Percentiles rank a stretch among this genome's conserved stretches.
Conservation (phyloP, 1,140 invertebrate genomes). For the Cyclina sinensis region DNA sequence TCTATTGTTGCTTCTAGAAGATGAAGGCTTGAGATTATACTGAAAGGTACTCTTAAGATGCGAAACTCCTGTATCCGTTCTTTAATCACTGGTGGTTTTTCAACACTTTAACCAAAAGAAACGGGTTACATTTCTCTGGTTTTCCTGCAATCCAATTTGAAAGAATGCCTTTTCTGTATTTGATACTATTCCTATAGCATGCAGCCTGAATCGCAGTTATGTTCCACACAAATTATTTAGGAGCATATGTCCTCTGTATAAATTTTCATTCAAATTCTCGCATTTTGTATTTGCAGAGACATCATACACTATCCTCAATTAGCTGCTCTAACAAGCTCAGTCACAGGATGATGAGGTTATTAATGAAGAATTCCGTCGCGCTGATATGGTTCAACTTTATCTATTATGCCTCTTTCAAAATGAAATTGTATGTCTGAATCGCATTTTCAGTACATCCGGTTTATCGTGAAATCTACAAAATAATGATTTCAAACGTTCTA, state of each 20-base stretch:
- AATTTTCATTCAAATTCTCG: conserved; percentile 42
- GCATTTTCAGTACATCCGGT: conserved; percentile 60
- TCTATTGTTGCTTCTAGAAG: conserved; percentile 47
- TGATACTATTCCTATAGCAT: neutral
- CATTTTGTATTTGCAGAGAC: conserved; percentile 29
- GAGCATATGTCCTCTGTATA: conserved; percentile 29
- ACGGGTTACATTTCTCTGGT: conserved; percentile 27
- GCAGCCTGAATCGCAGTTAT: conserved; percentile 20
- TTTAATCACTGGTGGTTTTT: neutral
- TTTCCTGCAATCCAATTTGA: conserved; percentile 17
- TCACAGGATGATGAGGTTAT: conserved; percentile 36
- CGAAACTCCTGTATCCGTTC: conserved; percentile 9
- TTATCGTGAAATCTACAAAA: conserved; percentile 32
- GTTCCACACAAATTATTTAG: conserved; percentile 47
- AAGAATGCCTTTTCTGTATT: no score
- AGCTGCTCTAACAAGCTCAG: no score
- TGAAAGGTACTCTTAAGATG: conserved; percentile 42
- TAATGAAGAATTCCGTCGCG: no score
- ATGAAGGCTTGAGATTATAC: conserved; percentile 49
- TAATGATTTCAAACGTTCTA: conserved; percentile 48
- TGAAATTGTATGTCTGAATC: conserved; percentile 36
- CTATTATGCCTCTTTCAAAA: conserved; percentile 49
- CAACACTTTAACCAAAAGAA: conserved; percentile 32
- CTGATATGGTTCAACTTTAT: neutral
- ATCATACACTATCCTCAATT: conserved; percentile 43